Percentiles rank a stretch among this genome's conserved stretches.
These are phyloP conservation scores for Dasysyrphus tricinctus DNA, from an alignment of 2,888 invertebrate genomes.

Conservation along the genomic window DNA sequence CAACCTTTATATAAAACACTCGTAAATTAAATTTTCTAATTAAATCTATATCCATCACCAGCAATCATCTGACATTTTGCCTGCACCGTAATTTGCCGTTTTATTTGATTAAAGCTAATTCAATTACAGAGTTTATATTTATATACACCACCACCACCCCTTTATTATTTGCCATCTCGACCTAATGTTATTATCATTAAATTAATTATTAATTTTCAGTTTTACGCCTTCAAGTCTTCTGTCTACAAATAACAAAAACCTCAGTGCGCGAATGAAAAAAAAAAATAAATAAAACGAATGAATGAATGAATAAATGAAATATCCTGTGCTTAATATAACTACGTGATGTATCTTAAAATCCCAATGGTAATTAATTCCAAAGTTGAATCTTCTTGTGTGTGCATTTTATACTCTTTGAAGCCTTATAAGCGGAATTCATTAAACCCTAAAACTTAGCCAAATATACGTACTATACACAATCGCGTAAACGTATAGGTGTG, in stretches of 20 bases:
- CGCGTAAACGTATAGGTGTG: background rate
- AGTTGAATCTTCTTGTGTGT: conserved; percentile 29
- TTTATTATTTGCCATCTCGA: background rate
- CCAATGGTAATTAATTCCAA: conserved; percentile 69
- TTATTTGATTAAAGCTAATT: conserved; percentile 68
- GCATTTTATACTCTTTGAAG: conserved; percentile 46
- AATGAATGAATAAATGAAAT: conserved; percentile 27
- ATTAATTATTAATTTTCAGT: conserved; percentile 69
- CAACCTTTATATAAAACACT: background rate
- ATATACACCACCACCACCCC: background rate
- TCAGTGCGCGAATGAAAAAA: background rate
- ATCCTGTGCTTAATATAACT: conserved; percentile 51
- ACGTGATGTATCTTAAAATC: conserved; percentile 71
- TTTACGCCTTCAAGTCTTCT: conserved; percentile 33
- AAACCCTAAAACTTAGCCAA: conserved; percentile 54
- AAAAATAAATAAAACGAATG: background rate
- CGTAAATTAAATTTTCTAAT: conserved; percentile 42
- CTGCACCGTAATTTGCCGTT: conserved; percentile 19
- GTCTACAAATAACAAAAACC: conserved; percentile 7
- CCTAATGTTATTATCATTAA: conserved; percentile 62
- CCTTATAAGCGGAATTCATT: conserved; percentile 65
- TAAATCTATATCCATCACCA: conserved; percentile 11
- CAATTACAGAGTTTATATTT: conserved; percentile 38
- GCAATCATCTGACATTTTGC: conserved; percentile 18
- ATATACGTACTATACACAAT: background rate